A percentile compares a stretch with the other conserved stretches of the same genome.
These are phyloP conservation scores for Diplosoma virens DNA, from an alignment of 23 tunicate species.

Conservation along the genomic window DNA sequence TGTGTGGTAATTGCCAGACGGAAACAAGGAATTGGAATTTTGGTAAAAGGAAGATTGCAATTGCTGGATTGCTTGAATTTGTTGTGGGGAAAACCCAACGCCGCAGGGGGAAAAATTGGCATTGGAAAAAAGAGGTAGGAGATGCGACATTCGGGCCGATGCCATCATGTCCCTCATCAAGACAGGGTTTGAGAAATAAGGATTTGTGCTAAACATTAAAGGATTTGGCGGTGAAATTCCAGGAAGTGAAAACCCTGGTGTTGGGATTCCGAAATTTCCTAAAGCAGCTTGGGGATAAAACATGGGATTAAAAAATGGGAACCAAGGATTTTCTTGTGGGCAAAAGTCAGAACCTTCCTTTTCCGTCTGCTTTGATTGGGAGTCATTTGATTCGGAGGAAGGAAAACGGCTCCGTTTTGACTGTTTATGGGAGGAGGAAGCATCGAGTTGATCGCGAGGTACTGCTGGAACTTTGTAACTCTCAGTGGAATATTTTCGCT, in stretches of 20 bases:
- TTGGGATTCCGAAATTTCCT: constrained; percentile 33
- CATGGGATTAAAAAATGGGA: constrained; percentile 16
- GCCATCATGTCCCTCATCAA: constrained; percentile 48
- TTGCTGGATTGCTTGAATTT: constrained; percentile 50
- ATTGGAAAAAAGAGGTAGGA: constrained; percentile 10
- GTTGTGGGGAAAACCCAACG: constrained; percentile 27
- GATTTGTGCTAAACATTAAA: constrained; percentile 49
- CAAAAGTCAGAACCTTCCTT: neutral
- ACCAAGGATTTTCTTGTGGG: neutral
- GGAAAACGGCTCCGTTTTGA: constrained; percentile 7
- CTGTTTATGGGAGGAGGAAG: neutral
- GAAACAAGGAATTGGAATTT: no score
- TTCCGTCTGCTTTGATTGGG: no score
- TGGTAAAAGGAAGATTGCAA: constrained; percentile 19
- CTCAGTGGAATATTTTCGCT: neutral
- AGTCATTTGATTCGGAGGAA: constrained; percentile 25
- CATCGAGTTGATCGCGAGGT: neutral
- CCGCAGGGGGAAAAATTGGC: neutral
- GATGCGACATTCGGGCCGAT: neutral
- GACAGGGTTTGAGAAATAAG: constrained; percentile 63
- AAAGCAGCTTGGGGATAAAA: neutral
- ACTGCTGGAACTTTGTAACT: no score
- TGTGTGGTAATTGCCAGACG: no score
- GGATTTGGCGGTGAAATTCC: constrained; percentile 46
- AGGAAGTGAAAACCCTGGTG: constrained; percentile 31